Base-by-base conservation (phyloP, 2,113 vertebrate genomes). In the Telmatochromis brichardi region DNA sequence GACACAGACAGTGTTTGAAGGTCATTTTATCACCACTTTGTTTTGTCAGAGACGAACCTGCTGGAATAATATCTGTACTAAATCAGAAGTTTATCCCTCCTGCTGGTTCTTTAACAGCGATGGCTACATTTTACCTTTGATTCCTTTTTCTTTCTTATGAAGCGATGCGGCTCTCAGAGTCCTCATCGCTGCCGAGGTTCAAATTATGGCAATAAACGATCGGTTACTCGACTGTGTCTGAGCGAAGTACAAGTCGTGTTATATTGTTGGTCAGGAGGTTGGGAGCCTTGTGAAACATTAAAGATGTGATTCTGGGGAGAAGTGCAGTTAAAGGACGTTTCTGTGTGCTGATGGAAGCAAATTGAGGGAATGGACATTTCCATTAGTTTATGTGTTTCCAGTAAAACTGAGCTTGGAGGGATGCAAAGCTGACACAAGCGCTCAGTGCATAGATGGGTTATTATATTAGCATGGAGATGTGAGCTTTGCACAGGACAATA, bases 351-450 rank as follows among this genome's bases (percentile, higher is more conserved):
- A 91, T 89, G 76, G 80, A 87, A 80, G 87, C 86, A 87, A 78
- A 92, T 93, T 91, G 86, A 88, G 80, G 37, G 81, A 90, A 92
- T 90, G 85, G 57, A 86, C 85, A 87, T 90, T 93, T 73, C 65
- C 68, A 90, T 93, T 65, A 82, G 28, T 92, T 88, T 83, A 86
- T 83, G 65, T 42, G 42, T 88, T 83, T 73, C 50, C 83, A 86
- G 83, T 92, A 82, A 76, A 86, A 90, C 33, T 11, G n/a, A 45
- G 86, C 89, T 86, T 1, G 23, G 81, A 86, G 85, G 88, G 81
- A 84, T 33, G 14, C 65, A 53, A 58, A 84, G 81, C 80, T 73
- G 90, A 88, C 73, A 81, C 21, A 76, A 89, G 86, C 78, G 86
- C 88, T 57, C 81, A 21, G 87, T 83, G 73, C 79, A 54, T 83